Conservation (phyloP, 2,113 vertebrate species). For the Elanus axillaris region DNA sequence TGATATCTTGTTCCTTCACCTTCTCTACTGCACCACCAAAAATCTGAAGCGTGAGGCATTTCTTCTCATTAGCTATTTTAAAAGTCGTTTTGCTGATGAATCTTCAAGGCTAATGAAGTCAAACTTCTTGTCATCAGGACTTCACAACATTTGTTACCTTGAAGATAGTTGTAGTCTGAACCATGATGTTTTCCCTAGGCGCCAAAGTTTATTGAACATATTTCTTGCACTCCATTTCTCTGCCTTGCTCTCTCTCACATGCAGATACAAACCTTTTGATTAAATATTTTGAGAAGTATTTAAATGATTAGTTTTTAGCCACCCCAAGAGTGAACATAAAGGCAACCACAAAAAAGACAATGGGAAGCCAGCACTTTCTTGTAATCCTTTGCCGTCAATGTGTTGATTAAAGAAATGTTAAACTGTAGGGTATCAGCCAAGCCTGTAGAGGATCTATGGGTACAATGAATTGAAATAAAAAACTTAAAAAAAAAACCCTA, state of each 20-base stretch:
- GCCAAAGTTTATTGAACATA: neutral
- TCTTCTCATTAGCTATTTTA: neutral
- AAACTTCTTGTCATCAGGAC: neutral
- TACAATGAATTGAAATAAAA: neutral
- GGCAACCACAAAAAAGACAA: conserved; percentile 31
- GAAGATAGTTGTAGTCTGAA: neutral
- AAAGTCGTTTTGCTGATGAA: neutral
- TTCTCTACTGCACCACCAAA: neutral
- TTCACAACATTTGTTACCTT: neutral
- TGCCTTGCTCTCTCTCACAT: neutral
- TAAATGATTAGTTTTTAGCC: conserved; percentile 23
- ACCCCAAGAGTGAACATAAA: neutral
- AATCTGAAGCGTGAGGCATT: neutral
- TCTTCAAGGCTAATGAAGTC: neutral
- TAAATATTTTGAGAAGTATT: conserved; percentile 13
- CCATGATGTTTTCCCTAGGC: neutral
- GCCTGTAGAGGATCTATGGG: neutral
- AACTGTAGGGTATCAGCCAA: neutral
- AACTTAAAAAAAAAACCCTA: neutral
- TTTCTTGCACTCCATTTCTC: neutral
- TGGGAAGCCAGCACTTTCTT: neutral
- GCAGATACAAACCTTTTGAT: neutral
- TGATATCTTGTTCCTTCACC: neutral
- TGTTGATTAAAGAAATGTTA: conserved; percentile 43
- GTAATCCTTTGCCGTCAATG: conserved; percentile 2